Evolutionary conservation across 35 echinoderm and acorn worm species (phyloP), one percentile per base, ranked within the genome.

Genomic region (Ophiothrix spiculata): DNA sequence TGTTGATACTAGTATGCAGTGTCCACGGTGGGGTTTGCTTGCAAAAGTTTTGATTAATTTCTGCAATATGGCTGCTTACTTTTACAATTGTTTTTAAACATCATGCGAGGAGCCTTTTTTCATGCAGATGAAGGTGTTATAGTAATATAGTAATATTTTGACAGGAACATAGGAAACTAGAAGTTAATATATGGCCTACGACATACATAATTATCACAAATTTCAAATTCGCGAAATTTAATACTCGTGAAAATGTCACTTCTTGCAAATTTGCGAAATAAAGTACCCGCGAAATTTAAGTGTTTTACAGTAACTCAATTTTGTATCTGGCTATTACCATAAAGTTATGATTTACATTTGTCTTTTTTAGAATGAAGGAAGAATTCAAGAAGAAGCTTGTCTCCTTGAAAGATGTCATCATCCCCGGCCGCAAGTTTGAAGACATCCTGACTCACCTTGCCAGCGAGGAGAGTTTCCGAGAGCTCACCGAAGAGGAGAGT

Each of bases 351-450:
- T 32, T 29, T 34, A 17, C 4, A 1, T 60, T 25, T 39, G 16
- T 33, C 29, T 82, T 35, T 80, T 82, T 31, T 37, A 93, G 95
- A 33, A 98, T 98, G 95, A 93, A 98, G 74, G 85, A 54, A 39
- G 95, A 98, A 4, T 98, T 98, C 88, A 88, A 88, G 38, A 90
- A 94, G 45, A 54, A 54, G 21, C 45, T 54, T 98, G 4, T 63
- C 93, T 28, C 37, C 19, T 78, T 86, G 36, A 79, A 36, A 2
- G 84, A 93, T 36, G 86, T 88, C 31, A 88, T 98, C 13, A 54
- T 91, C 23, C 84, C 91, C 1, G 88, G 84, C 35, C 85, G 1
- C 40, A 84, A 42, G 80, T 82, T 80, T 15, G 76, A 93, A 0
- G 81, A 82, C 35, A 80, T 91, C 39, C 64, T 79, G 37, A 77